These are phyloP conservation scores for Leucopsar rothschildi DNA, from an alignment of 2,113 vertebrate species.

Conservation along the genomic window DNA sequence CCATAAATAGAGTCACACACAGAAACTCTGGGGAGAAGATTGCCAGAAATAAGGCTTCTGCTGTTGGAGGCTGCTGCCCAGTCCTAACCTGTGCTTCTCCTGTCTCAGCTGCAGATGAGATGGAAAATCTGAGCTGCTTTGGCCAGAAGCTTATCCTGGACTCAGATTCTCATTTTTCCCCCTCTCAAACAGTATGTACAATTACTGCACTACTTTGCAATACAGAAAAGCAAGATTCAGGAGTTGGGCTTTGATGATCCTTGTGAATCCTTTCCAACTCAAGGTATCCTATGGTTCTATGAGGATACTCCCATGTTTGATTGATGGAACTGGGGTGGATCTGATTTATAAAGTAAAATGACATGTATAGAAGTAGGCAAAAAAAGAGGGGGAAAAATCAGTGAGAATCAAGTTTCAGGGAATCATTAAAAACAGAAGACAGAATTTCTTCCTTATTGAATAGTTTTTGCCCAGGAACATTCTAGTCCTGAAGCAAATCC, in stretches of 20 bases:
- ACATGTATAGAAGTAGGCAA: not conserved
- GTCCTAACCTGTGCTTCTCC: not conserved
- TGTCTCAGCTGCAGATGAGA: not conserved
- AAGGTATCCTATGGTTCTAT: not conserved
- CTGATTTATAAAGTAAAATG: not conserved
- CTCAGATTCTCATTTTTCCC: not conserved
- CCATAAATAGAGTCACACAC: not conserved
- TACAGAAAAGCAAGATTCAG: not conserved
- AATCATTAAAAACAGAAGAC: not conserved
- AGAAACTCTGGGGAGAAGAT: not conserved
- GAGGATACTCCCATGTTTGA: not conserved
- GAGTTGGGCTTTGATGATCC: not conserved
- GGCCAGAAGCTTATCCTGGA: not conserved
- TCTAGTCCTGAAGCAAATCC: constrained; percentile 42
- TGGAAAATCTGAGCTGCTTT: constrained; percentile 32
- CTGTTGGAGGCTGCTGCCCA: not conserved
- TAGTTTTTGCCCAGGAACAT: not conserved
- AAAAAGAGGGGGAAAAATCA: not conserved
- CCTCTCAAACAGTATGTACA: not conserved
- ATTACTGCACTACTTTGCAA: not conserved
- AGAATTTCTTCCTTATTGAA: not conserved
- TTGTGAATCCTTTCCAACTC: not conserved
- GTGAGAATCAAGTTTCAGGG: not conserved
- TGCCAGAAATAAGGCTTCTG: not conserved
- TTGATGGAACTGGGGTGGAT: not conserved